Base-by-base conservation (phyloP, 35 echinoderm and acorn worm genomes). In the Hemicentrotus pulcherrimus region DNA sequence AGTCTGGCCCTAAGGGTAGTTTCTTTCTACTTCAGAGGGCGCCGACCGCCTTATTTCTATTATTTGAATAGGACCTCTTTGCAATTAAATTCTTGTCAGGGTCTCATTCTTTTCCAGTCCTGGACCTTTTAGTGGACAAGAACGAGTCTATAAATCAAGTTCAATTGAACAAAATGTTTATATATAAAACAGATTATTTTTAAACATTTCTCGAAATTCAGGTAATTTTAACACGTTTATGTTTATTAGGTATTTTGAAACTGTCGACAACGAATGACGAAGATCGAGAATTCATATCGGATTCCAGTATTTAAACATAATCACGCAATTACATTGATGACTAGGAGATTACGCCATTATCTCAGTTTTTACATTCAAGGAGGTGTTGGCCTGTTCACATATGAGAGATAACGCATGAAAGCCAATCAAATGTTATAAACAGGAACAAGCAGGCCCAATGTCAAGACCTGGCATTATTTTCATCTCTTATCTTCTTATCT, bases 401-500 rank as follows among this genome's bases (percentile, higher is more conserved):
- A 7, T 22, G 24, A 78, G 65, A 78, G 22, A 78, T 78, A 28
- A 78, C 28, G 7, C 65, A 78, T 78, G 65, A 28, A 28, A n/a
- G 65, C 65, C n/a, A 78, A n/a, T 78, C 65, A 78, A 78, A 78
- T 78, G 65, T 8, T 78, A 22, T 28, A 78, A 78, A 78, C 65
- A 78, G 65, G 65, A 18, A n/a, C 65, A 78, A n/a, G 65, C 65
- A 78, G 24, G 19, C 65, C 19, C 65, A 78, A 28, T 8, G 5
- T 78, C 65, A 78, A 78, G 65, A 78, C 24, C 65, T 28, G 24
- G 65, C 65, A 78, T 78, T 59, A 28, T 78, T 78, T 78, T 78
- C 65, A 78, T 78, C 65, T 78, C 65, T 78, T 78, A 78, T 78
- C 65, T 78, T 78, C 65, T 78, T 78, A 78, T 47, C 88, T 90